Base-by-base conservation (phyloP, 2,113 vertebrate species). In the Xerus inauris region DNA sequence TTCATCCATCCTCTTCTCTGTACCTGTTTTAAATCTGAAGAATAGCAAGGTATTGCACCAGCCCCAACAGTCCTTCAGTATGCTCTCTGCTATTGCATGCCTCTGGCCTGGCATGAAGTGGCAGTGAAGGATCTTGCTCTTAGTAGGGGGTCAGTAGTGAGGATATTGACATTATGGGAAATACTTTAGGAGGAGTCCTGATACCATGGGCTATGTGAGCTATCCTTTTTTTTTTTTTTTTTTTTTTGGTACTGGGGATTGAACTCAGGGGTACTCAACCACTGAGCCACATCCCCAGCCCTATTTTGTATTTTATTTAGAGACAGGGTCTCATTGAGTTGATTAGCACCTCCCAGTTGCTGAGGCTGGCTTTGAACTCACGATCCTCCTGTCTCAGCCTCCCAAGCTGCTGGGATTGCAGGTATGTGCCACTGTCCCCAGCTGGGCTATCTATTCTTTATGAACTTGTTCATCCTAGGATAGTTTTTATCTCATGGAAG, bases 401-500 rank as follows among this genome's bases (percentile, higher is more conserved):
- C n/a, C n/a, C n/a, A n/a, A n/a, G n/a, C n/a, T n/a, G n/a, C n/a
- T n/a, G n/a, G n/a, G n/a, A n/a, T n/a, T n/a, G n/a, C n/a, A n/a
- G n/a, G n/a, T n/a, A n/a, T n/a, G n/a, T n/a, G n/a, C n/a, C n/a
- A n/a, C n/a, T n/a, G n/a, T n/a, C n/a, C n/a, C n/a, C n/a, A n/a
- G n/a, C n/a, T 54, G 89, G 54, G 65, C 86, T 45, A 73, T 91
- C 72, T 96, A 57, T 72, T 14, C 65, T 92, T 80, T 95, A 75
- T 93, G 65, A 12, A 19, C 94, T 96, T 81, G 76, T 96, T 96
- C 95, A 95, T 72, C 75, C 86, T 97, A 62, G 92, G 65, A 91
- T 81, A 95, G 77, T 51, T 95, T 97, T 97, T 96, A 91, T 98
- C 30, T 97, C 90, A 14, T 0, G 71, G 94, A 95, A 76, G 94